Conservation (phyloP, 2,888 invertebrate species). For the Drosophila borborema region DNA sequence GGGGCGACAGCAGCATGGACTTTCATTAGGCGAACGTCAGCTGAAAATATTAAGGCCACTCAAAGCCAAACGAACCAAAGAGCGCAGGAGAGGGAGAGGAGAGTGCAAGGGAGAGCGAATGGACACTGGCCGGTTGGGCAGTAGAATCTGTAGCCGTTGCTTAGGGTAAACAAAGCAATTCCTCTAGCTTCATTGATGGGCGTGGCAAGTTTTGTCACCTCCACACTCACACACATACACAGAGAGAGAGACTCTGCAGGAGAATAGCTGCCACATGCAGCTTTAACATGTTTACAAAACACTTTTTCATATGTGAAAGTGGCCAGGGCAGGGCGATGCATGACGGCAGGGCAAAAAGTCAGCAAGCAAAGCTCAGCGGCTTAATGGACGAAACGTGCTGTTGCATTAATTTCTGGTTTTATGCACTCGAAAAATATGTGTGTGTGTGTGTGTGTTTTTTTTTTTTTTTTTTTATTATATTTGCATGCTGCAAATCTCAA, state of each 20-base stretch:
- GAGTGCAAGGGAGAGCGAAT: background rate
- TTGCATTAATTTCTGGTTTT: slow-evolving; percentile 77
- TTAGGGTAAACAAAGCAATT: slow-evolving; percentile 54
- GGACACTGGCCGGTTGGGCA: slow-evolving; percentile 22
- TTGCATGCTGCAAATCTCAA: slow-evolving; percentile 57
- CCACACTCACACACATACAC: background rate
- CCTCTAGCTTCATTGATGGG: slow-evolving; percentile 40
- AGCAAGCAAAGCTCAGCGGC: slow-evolving; percentile 69
- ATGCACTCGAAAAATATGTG: slow-evolving; percentile 48
- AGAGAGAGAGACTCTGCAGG: background rate
- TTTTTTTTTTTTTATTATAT: slow-evolving; percentile 40
- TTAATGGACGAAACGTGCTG: slow-evolving; percentile 78
- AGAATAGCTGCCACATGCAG: slow-evolving; percentile 20
- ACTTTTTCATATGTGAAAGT: slow-evolving; percentile 54
- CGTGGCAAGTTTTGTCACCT: slow-evolving; percentile 41
- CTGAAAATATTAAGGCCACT: slow-evolving; percentile 75
- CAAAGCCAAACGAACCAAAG: slow-evolving; percentile 32
- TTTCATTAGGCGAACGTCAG: slow-evolving; percentile 74
- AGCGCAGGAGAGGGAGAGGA: background rate
- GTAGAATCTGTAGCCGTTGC: slow-evolving; percentile 1
- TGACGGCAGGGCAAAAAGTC: slow-evolving; percentile 56
- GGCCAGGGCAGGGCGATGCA: background rate
- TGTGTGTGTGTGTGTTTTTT: too few species aligned
- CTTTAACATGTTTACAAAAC: slow-evolving; percentile 71
- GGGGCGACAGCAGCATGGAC: slow-evolving; percentile 16